Percentiles rank a stretch among this genome's conserved stretches.
These are phyloP conservation scores for Lophotriccus pileatus DNA, from an alignment of 2,797 vertebrate genomes.

Conservation along the genomic window DNA sequence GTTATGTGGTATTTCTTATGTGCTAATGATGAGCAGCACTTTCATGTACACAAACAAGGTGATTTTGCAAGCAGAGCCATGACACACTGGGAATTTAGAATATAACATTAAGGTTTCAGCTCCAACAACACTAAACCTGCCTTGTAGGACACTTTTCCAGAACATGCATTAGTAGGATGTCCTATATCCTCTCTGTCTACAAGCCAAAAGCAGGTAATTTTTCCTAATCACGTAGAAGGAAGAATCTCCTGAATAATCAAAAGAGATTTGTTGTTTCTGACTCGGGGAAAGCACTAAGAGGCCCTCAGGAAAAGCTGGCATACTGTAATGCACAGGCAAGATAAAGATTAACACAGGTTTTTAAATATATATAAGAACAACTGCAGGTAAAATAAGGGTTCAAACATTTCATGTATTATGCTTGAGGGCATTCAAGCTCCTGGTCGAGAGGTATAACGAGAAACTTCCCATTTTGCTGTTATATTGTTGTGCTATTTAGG, in stretches of 20 bases:
- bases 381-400: neutral
- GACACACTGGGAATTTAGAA: neutral
- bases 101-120: neutral
- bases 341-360: neutral
- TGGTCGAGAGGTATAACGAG: neutral
- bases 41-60: neutral
- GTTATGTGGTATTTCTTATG: neutral
- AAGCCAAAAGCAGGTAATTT: neutral
- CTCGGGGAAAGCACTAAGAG: neutral
- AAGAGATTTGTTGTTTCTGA: neutral
- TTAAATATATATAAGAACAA: constrained; percentile 35
- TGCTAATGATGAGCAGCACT: neutral
- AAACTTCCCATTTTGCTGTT: constrained; percentile 35
- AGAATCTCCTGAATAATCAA: neutral
- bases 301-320: neutral
- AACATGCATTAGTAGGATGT: neutral
- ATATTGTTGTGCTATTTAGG: constrained; percentile 21
- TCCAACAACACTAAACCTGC: neutral
- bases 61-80: neutral
- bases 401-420: neutral
- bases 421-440: constrained; percentile 24
- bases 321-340: neutral
- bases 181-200: neutral
- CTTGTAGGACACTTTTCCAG: neutral
- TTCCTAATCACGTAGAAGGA: neutral